These are phyloP conservation scores for Crenichthys baileyi DNA, from an alignment of 2,797 vertebrate species.

Conservation along the genomic window DNA sequence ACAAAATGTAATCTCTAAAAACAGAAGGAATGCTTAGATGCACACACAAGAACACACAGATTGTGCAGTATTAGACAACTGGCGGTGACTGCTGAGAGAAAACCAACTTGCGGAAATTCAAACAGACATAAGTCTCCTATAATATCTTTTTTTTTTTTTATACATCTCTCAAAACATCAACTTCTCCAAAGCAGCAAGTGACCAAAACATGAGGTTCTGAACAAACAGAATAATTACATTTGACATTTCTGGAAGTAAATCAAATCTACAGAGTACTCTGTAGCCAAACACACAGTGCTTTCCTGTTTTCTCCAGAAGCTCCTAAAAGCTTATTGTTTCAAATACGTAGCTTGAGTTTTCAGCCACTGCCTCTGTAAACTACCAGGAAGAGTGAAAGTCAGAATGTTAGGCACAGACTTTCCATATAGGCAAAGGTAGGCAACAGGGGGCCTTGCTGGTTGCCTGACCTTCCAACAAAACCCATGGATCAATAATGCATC, in stretches of 20 bases:
- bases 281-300: constrained; percentile 37
- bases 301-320: constrained; percentile 49
- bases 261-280: constrained; percentile 20
- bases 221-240: constrained; percentile 32
- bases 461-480: too few species aligned
- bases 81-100: constrained; percentile 37
- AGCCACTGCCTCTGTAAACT: constrained; percentile 23
- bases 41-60: background rate
- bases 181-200: constrained; percentile 4
- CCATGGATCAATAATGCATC: too few species aligned
- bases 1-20: constrained; percentile 22
- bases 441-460: too few species aligned
- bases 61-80: constrained; percentile 9
- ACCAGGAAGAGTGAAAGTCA: too few species aligned
- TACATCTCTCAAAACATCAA: constrained; percentile 15
- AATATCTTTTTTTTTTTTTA: constrained; percentile 19
- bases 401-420: too few species aligned
- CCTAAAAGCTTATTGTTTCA: constrained; percentile 45
- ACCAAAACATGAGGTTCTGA: constrained; percentile 5
- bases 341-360: constrained; percentile 46
- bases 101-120: constrained; percentile 22
- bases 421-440: too few species aligned
- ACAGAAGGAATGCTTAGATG: constrained; percentile 4
- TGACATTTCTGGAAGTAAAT: constrained; percentile 44
- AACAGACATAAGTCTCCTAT: constrained; percentile 42